These are phyloP conservation scores for Pituophis catenifer DNA, from an alignment of 2,113 vertebrate species.

Conservation along the genomic window DNA sequence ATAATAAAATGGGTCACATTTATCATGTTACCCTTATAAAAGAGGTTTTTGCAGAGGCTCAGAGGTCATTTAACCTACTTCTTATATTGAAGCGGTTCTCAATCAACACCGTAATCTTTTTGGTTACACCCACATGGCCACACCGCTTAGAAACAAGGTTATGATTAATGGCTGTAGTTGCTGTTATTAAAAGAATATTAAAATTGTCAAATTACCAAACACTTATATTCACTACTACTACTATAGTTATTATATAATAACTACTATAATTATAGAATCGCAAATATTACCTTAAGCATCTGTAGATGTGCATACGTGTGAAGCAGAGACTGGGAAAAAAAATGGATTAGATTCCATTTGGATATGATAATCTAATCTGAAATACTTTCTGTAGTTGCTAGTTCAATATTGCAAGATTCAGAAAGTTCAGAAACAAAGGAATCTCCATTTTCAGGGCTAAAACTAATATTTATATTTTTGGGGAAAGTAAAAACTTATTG, in stretches of 20 bases:
- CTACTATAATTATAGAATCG: neutral
- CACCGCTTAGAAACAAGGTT: neutral
- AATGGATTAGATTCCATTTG: neutral
- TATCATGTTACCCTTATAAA: neutral
- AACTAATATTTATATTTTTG: slow-evolving; percentile 28
- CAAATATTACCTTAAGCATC: neutral
- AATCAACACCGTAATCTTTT: neutral
- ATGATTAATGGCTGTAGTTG: neutral
- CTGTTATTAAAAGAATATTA: neutral
- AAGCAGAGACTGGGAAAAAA: neutral
- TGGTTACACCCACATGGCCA: neutral
- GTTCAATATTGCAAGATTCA: slow-evolving; percentile 5
- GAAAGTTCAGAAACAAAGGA: slow-evolving; percentile 18
- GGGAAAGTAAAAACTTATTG: slow-evolving; percentile 28
- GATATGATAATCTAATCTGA: neutral
- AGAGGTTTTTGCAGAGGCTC: neutral
- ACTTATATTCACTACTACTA: neutral
- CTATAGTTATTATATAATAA: too few species aligned
- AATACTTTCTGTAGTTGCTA: neutral
- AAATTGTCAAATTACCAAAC: neutral
- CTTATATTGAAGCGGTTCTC: neutral
- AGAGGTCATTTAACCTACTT: neutral
- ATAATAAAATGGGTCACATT: neutral
- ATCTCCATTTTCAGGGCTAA: neutral
- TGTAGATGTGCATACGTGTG: neutral